Evolutionary conservation across 2,888 invertebrate genomes (phyloP).

Genomic region (Noctua fimbriata): DNA sequence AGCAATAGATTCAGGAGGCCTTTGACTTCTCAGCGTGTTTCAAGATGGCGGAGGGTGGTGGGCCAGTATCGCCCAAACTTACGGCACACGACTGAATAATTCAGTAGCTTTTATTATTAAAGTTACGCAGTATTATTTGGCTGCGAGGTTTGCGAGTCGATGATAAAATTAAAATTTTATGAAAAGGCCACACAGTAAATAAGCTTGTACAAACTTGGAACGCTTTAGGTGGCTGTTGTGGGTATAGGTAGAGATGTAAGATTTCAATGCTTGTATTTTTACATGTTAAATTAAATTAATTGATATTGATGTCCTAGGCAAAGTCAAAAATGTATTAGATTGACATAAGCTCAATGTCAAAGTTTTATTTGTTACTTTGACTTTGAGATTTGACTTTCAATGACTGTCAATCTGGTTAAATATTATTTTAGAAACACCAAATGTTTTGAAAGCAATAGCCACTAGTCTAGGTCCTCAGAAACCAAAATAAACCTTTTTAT

Average conservation of each 20-base stretch:
- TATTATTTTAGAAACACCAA: neutral
- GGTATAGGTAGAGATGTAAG: conserved; percentile 6
- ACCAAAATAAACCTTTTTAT: neutral
- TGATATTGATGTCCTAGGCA: neutral
- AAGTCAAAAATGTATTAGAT: neutral
- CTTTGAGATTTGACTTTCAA: neutral
- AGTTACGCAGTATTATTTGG: conserved; percentile 65
- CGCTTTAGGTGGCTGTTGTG: conserved; percentile 14
- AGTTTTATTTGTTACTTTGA: neutral
- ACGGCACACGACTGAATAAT: conserved; percentile 59
- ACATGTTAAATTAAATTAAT: neutral
- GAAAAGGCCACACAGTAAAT: conserved; percentile 54
- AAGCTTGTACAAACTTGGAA: conserved; percentile 50
- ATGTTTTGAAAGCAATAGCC: neutral
- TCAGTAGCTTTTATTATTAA: conserved; percentile 67
- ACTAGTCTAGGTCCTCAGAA: neutral
- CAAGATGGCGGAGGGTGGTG: conserved; percentile 47
- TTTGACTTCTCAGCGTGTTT: conserved; percentile 31
- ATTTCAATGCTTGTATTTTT: neutral
- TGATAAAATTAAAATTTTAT: conserved; percentile 68
- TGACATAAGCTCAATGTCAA: neutral
- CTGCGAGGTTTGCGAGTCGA: conserved; percentile 57
- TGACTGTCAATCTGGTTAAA: neutral
- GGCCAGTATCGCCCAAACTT: conserved; percentile 50
- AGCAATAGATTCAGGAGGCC: conserved; percentile 26